Conservation (phyloP, 2,113 vertebrate species). For the Lynx canadensis region DNA sequence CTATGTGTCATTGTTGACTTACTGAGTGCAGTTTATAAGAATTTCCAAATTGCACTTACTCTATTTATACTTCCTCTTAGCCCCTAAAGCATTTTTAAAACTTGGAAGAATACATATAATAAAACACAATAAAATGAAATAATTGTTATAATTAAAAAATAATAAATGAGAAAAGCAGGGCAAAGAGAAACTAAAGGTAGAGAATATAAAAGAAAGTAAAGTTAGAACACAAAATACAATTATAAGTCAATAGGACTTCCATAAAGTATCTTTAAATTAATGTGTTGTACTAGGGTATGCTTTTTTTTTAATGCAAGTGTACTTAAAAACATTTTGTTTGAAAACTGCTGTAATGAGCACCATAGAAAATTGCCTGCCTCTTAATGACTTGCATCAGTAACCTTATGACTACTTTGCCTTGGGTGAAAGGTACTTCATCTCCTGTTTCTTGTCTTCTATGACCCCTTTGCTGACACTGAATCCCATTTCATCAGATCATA, state of each 20-base stretch:
- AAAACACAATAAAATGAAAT: not conserved
- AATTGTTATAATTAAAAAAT: conserved; percentile 36
- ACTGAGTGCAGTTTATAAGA: conserved; percentile 44
- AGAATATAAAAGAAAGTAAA: not conserved
- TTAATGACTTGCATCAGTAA: not conserved
- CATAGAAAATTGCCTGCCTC: conserved; percentile 54
- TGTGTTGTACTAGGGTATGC: not conserved
- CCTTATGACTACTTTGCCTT: not conserved
- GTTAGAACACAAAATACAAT: not conserved
- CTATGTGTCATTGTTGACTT: not conserved
- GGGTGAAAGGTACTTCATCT: conserved; percentile 1
- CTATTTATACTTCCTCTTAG: not conserved
- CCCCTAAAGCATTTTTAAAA: conserved; percentile 35
- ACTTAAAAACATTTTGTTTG: conserved; percentile 56
- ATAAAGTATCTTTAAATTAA: conserved; percentile 8
- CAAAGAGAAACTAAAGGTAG: conserved; percentile 11
- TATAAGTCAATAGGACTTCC: not conserved
- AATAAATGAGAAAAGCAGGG: not conserved
- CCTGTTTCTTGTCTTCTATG: not conserved
- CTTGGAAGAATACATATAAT: not conserved
- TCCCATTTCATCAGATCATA: not conserved
- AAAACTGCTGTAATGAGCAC: conserved; percentile 21
- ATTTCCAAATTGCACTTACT: not conserved
- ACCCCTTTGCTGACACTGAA: not conserved
- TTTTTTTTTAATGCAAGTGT: not conserved